These are phyloP conservation scores for Lagorchestes hirsutus DNA, from an alignment of 2,797 vertebrate species.

Conservation along the genomic window DNA sequence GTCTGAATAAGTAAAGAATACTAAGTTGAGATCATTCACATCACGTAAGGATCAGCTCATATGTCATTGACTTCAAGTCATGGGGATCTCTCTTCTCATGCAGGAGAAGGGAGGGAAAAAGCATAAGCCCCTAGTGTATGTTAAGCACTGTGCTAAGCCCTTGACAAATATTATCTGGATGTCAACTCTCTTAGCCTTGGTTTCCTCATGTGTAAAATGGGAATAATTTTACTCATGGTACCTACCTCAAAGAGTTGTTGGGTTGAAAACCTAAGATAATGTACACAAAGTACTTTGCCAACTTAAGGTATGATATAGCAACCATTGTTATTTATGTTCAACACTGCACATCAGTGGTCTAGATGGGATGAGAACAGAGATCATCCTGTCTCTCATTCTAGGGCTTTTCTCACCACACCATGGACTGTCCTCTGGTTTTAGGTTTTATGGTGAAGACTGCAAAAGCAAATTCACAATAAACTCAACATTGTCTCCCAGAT, in stretches of 20 bases:
- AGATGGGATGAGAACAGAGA: slow-evolving; percentile 33
- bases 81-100: not conserved
- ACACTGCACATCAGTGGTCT: not conserved
- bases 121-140: not conserved
- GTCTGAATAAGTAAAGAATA: too few species aligned
- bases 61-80: slow-evolving; percentile 31
- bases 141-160: not conserved
- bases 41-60: slow-evolving; percentile 25
- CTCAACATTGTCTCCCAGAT: slow-evolving; percentile 5
- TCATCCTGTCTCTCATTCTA: slow-evolving; percentile 45
- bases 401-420: slow-evolving; percentile 52
- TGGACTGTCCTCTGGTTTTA: slow-evolving; percentile 44
- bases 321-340: not conserved
- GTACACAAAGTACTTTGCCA: not conserved
- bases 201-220: not conserved
- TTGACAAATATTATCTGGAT: not conserved
- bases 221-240: not conserved
- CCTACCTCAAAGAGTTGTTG: not conserved
- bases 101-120: not conserved
- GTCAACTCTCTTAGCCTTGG: not conserved
- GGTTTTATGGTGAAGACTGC: slow-evolving; percentile 60
- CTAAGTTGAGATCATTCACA: not conserved
- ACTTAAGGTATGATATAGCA: not conserved
- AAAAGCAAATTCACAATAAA: slow-evolving; percentile 61
- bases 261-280: not conserved